Evolutionary conservation across 1,140 invertebrate species (phyloP).

Genomic region (Arion vulgaris): DNA sequence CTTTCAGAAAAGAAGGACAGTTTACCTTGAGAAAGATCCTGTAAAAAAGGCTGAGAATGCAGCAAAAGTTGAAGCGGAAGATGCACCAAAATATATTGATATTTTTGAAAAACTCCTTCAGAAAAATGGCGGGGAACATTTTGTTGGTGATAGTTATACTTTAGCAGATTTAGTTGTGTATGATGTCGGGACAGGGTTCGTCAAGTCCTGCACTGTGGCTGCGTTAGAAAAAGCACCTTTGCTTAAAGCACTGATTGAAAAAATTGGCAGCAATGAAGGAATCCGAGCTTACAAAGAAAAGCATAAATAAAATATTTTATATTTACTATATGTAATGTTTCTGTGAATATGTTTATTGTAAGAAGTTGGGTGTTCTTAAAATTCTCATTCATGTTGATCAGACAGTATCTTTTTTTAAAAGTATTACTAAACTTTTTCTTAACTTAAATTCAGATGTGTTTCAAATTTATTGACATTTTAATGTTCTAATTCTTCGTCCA

Average conservation of each 20-base stretch:
- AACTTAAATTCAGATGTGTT: too few species aligned
- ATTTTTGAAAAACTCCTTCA: slow-evolving; percentile 34
- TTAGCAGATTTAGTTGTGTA: background rate
- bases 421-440: too few species aligned
- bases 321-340: background rate
- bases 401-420: too few species aligned
- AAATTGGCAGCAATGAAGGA: background rate
- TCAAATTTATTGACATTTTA: too few species aligned
- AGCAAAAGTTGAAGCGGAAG: background rate
- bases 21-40: background rate
- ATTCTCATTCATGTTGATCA: too few species aligned
- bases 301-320: background rate
- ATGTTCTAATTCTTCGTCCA: too few species aligned
- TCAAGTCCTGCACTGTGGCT: background rate
- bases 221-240: background rate
- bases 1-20: background rate
- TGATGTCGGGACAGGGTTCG: background rate
- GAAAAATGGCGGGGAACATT: slow-evolving; percentile 23
- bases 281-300: slow-evolving; percentile 7
- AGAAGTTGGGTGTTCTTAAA: too few species aligned
- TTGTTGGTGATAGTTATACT: background rate
- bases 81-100: slow-evolving; percentile 25
- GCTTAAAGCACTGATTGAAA: slow-evolving; percentile 8
- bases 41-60: slow-evolving; percentile 9
- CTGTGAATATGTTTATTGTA: too few species aligned